Conservation (phyloP, 2,113 vertebrate genomes). For the Chlorocebus sabaeus region DNA sequence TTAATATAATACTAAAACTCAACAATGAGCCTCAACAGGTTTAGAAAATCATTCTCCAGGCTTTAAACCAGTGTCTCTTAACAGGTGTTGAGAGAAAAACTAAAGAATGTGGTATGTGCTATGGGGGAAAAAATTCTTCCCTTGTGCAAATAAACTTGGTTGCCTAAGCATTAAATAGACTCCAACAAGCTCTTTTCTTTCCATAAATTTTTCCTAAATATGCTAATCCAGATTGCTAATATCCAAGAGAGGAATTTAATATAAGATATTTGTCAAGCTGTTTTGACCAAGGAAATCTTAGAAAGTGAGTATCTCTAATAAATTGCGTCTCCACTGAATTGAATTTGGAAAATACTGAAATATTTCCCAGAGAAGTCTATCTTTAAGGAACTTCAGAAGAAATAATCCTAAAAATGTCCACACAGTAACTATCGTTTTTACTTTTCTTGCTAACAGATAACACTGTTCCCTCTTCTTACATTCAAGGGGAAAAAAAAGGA, state of each 20-base stretch:
- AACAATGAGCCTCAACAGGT: neutral
- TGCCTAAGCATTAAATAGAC: neutral
- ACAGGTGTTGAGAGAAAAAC: constrained; percentile 21
- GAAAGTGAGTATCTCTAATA: neutral
- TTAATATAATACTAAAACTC: constrained; percentile 37
- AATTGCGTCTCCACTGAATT: neutral
- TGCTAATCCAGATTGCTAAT: neutral
- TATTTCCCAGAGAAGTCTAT: neutral
- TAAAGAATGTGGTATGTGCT: neutral
- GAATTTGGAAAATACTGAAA: neutral
- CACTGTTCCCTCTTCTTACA: neutral
- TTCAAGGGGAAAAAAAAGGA: neutral
- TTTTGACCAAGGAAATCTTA: neutral
- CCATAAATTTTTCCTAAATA: neutral
- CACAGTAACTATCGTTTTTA: neutral
- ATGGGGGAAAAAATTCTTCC: no score
- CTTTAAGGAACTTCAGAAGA: constrained; percentile 4
- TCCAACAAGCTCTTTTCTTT: neutral
- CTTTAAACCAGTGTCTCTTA: neutral
- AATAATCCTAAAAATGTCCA: constrained; percentile 7
- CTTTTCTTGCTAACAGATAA: neutral
- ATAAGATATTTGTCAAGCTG: neutral
- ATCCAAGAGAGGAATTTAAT: neutral
- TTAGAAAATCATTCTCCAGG: neutral
- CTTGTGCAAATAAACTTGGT: neutral